phyloP scores from a whole-genome alignment of 2,113 vertebrate species.

The Phylloscopus trochilus region DNA sequence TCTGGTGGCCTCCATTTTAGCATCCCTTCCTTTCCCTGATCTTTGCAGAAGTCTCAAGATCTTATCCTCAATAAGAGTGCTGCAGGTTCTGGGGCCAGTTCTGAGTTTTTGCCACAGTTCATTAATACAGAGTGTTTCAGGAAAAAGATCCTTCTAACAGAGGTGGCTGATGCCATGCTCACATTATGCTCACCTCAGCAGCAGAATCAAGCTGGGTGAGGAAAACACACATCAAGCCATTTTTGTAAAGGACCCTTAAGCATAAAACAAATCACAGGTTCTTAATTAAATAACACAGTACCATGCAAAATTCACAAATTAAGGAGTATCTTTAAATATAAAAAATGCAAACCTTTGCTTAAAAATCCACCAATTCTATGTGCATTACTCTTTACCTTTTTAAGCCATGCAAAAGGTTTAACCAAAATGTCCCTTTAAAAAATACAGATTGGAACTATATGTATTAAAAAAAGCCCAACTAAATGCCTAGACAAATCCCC shows the following conservation, averaged over 20 bases:
- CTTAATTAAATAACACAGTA: conserved; percentile 25
- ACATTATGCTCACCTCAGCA: conserved; percentile 45
- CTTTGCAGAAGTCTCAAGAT: conserved; percentile 17
- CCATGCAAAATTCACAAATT: conserved; percentile 19
- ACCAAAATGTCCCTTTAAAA: conserved; percentile 33
- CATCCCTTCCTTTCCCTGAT: background rate
- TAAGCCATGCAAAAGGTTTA: conserved; percentile 35
- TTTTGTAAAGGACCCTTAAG: conserved; percentile 60
- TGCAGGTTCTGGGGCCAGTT: conserved; percentile 16
- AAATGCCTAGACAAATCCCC: background rate
- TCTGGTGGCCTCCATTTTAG: background rate
- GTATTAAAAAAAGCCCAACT: background rate
- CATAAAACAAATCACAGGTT: conserved; percentile 31
- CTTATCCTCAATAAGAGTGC: background rate
- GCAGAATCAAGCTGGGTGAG: conserved; percentile 48
- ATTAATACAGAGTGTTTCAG: conserved; percentile 42
- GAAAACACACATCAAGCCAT: conserved; percentile 54
- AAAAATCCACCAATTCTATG: background rate
- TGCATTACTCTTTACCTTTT: background rate
- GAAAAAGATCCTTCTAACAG: conserved; percentile 12
- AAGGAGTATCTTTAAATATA: background rate
- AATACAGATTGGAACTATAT: background rate
- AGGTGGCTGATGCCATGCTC: conserved; percentile 28
- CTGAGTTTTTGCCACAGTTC: background rate
- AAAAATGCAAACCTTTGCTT: conserved; percentile 21